Percentiles rank a stretch among this genome's conserved stretches.
These are phyloP conservation scores for Oriolus oriolus DNA, from an alignment of 2,113 vertebrate species.

Conservation along the genomic window DNA sequence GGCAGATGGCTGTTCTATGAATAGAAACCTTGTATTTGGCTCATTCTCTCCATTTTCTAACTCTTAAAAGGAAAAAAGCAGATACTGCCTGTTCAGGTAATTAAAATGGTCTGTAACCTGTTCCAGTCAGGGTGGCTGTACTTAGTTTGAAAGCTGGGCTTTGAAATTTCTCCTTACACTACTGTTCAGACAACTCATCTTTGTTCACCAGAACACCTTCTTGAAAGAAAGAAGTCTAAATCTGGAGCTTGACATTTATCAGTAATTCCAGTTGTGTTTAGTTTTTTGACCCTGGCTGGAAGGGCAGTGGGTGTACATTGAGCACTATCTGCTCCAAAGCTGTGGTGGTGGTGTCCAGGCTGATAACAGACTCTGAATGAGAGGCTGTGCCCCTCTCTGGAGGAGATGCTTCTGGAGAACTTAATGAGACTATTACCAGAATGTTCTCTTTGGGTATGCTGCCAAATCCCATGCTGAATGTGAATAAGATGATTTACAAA, in stretches of 20 bases:
- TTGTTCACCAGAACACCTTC: neutral
- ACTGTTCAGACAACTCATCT: neutral
- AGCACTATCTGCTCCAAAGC: neutral
- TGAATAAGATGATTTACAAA: neutral
- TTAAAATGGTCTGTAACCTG: neutral
- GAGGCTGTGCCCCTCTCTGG: neutral
- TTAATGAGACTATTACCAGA: neutral
- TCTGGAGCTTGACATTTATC: neutral
- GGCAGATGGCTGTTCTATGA: neutral
- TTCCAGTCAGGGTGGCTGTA: neutral
- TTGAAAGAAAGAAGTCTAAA: neutral
- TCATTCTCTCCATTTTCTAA: neutral
- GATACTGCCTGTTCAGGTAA: neutral
- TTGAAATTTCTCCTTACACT: neutral
- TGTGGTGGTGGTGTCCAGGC: neutral
- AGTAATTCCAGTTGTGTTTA: neutral
- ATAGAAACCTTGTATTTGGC: neutral
- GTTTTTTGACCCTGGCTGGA: neutral
- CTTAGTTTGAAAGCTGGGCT: neutral
- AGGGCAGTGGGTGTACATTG: accelerated
- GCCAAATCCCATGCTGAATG: neutral
- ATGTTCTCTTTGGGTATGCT: neutral
- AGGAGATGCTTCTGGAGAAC: neutral
- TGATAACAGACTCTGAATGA: neutral
- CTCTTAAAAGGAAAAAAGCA: neutral